phyloP scores from a whole-genome alignment of 2,888 invertebrate species.

The Amphipyra tragopoginis region DNA sequence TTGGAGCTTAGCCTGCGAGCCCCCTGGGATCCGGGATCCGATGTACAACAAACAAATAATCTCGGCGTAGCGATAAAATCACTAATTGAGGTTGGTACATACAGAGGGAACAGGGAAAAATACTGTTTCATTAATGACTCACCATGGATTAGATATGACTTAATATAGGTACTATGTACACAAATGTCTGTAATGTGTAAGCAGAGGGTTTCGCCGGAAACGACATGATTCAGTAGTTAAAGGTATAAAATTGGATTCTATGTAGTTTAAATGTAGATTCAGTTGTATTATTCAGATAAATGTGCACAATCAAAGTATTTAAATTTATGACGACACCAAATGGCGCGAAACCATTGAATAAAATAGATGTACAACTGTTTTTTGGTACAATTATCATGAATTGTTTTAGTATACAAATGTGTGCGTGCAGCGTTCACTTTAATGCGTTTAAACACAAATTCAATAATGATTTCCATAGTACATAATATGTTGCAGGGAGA shows the following conservation, averaged over 20 bases:
- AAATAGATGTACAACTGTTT: constrained; percentile 36
- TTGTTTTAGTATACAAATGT: constrained; percentile 15
- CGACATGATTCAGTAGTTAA: no score
- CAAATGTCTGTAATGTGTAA: background rate
- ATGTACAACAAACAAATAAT: constrained; percentile 52
- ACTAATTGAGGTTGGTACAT: constrained; percentile 37
- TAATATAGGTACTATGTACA: constrained; percentile 5
- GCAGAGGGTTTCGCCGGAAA: no score
- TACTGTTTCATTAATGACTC: constrained; percentile 37
- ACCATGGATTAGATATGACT: constrained; percentile 17
- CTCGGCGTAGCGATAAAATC: constrained; percentile 35
- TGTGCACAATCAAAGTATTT: constrained; percentile 33
- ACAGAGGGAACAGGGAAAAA: constrained; percentile 17
- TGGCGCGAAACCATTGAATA: constrained; percentile 31
- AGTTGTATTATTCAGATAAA: constrained; percentile 19
- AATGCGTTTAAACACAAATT: constrained; percentile 30
- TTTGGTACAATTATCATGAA: constrained; percentile 34
- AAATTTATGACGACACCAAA: constrained; percentile 44
- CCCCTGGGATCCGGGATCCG: constrained; percentile 30
- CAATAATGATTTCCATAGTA: constrained; percentile 36
- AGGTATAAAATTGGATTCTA: no score
- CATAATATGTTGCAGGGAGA: constrained; percentile 27
- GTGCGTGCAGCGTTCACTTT: constrained; percentile 17
- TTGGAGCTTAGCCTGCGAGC: constrained; percentile 54
- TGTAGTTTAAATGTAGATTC: constrained; percentile 25